Percentiles rank a stretch among this genome's conserved stretches.
Conservation (phyloP, 1,140 invertebrate species). For the Lordiphosa collinella region DNA sequence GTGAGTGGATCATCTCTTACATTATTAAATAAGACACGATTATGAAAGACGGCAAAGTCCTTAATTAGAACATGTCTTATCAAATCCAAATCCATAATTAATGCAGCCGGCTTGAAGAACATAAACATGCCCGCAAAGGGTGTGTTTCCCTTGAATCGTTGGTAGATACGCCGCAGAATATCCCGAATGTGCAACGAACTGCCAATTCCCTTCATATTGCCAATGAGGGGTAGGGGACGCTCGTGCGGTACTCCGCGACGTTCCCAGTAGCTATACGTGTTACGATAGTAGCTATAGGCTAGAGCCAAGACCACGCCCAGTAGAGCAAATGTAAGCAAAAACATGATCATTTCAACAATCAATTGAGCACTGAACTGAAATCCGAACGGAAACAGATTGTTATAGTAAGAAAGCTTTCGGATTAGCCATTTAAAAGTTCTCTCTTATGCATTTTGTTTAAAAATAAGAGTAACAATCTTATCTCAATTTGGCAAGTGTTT, state of each 20-base stretch:
- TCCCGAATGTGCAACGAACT: conserved; percentile 37
- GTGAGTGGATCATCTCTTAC: conserved; percentile 81
- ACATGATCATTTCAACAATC: neutral
- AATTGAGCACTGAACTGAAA: conserved; percentile 5
- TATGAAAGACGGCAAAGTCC: conserved; percentile 65
- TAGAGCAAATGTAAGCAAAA: conserved; percentile 29
- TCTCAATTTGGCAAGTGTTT: no score
- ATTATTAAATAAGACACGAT: conserved; percentile 80
- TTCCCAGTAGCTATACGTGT: conserved; percentile 76
- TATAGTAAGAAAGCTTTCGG: neutral
- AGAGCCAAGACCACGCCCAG: conserved; percentile 26
- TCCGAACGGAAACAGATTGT: neutral
- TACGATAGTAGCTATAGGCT: conserved; percentile 25
- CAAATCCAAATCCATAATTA: conserved; percentile 58
- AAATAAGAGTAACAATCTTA: no score
- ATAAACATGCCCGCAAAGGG: conserved; percentile 55
- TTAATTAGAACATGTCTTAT: conserved; percentile 69
- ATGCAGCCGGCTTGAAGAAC: conserved; percentile 34
- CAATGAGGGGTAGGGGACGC: conserved; percentile 53
- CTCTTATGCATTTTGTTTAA: no score
- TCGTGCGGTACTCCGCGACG: conserved; percentile 72
- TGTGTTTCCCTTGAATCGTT: conserved; percentile 55
- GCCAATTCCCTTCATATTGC: conserved; percentile 62
- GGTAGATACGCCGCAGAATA: conserved; percentile 50
- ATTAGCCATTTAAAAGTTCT: neutral